Evolutionary conservation across 2,888 invertebrate species (phyloP).

Genomic region (Ischnus inquisitorius): DNA sequence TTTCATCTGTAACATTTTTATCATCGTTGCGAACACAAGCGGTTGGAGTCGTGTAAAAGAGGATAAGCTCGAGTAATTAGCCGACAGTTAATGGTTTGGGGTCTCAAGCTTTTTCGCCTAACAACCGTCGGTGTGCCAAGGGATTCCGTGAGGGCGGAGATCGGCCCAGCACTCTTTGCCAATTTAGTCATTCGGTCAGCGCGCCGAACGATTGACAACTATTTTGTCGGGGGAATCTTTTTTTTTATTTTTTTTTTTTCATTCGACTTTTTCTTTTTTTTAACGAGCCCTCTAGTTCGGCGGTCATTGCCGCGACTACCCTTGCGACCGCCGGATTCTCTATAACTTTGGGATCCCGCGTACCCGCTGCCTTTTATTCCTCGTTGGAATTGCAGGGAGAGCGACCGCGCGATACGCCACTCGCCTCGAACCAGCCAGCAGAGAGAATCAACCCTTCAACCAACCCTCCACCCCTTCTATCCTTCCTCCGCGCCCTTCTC

Average conservation of each 20-base stretch:
- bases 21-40: not conserved
- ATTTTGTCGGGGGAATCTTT: conserved; percentile 72
- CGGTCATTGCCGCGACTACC: conserved; percentile 45
- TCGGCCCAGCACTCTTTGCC: conserved; percentile 46
- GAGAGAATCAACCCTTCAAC: not conserved
- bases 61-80: conserved; percentile 48
- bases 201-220: conserved; percentile 78
- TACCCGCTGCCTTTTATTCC: conserved; percentile 44
- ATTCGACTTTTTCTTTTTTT: conserved; percentile 41
- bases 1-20: not conserved
- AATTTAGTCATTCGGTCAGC: conserved; percentile 67
- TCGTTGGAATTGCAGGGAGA: conserved; percentile 19
- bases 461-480: not conserved
- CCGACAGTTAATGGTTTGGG: conserved; percentile 49
- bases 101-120: conserved; percentile 26
- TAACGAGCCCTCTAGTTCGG: conserved; percentile 40
- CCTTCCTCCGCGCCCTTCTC: conserved; percentile 22
- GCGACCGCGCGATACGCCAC: conserved; percentile 5
- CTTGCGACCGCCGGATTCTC: conserved; percentile 37
- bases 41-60: not conserved
- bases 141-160: conserved; percentile 10
- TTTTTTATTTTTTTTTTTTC: conserved; percentile 63
- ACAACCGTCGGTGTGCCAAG: conserved; percentile 8
- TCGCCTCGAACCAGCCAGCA: conserved; percentile 21
- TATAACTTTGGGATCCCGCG: conserved; percentile 5